phyloP scores from a whole-genome alignment of 2,797 vertebrate genomes.

The Malacoctenus gilli region DNA sequence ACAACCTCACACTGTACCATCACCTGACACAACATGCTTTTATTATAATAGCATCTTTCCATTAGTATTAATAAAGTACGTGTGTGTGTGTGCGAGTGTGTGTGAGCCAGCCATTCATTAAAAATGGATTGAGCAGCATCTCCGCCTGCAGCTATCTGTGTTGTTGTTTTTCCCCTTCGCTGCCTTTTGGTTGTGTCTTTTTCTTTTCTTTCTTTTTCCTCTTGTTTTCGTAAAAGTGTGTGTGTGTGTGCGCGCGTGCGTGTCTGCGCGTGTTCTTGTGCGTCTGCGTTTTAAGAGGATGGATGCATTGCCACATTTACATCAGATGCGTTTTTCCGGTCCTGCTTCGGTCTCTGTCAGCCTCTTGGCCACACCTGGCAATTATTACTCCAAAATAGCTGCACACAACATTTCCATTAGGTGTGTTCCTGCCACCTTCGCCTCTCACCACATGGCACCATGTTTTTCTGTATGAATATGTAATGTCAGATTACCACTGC shows the following conservation, averaged over 20 bases:
- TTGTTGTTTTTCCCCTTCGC: constrained; percentile 79
- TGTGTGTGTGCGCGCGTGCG: constrained; percentile 20
- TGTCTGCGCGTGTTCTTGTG: constrained; percentile 26
- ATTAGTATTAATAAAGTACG: constrained; percentile 76
- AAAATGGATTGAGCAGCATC: constrained; percentile 73
- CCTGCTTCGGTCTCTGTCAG: constrained; percentile 44
- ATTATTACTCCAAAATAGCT: constrained; percentile 61
- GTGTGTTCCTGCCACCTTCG: constrained; percentile 26
- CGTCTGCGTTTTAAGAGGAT: too few relatives aligned
- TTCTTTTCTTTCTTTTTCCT: constrained; percentile 17
- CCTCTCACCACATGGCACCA: constrained; percentile 11
- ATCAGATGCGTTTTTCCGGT: constrained; percentile 74
- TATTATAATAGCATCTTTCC: constrained; percentile 68
- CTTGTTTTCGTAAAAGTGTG: constrained; percentile 16
- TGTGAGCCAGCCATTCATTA: constrained; percentile 66
- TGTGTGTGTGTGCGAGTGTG: constrained; percentile 25
- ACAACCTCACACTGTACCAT: constrained; percentile 56
- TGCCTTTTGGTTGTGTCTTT: constrained; percentile 51
- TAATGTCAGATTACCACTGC: constrained; percentile 32
- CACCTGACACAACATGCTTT: constrained; percentile 71
- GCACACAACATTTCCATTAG: constrained; percentile 71
- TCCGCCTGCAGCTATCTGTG: constrained; percentile 63
- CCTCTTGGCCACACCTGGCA: constrained; percentile 43
- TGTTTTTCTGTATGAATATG: constrained; percentile 17
- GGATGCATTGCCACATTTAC: constrained; percentile 37